phyloP scores from a whole-genome alignment of 2,797 vertebrate species.

The Neoniphon sammara region DNA sequence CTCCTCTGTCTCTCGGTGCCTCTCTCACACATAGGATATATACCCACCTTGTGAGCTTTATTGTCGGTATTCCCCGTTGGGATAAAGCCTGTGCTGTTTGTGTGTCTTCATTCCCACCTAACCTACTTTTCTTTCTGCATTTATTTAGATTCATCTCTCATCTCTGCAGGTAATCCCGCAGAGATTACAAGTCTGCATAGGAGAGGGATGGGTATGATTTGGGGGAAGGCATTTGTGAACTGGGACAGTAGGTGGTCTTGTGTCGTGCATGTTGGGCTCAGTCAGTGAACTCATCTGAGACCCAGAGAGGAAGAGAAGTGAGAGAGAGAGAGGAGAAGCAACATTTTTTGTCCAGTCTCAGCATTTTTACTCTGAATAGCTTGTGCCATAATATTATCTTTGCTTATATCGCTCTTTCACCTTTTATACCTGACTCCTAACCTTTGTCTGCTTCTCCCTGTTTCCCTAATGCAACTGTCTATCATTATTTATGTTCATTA shows the following conservation, averaged over 20 bases:
- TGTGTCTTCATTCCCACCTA: slow-evolving; percentile 21
- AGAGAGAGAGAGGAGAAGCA: neutral
- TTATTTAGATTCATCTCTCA: slow-evolving; percentile 35
- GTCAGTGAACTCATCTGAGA: slow-evolving; percentile 9
- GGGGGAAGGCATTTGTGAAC: slow-evolving; percentile 4
- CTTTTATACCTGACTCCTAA: neutral
- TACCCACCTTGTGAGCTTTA: neutral
- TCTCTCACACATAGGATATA: slow-evolving; percentile 29
- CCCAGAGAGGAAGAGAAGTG: neutral
- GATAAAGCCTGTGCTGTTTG: slow-evolving; percentile 30
- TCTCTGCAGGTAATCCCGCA: slow-evolving; percentile 39
- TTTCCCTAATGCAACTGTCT: neutral
- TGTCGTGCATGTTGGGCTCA: slow-evolving; percentile 9
- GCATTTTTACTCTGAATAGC: slow-evolving; percentile 17
- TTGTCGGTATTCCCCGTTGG: slow-evolving; percentile 30
- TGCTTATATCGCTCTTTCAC: neutral
- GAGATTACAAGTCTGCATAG: slow-evolving; percentile 16
- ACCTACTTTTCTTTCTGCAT: slow-evolving; percentile 45
- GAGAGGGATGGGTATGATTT: slow-evolving; percentile 23
- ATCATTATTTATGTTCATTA: neutral
- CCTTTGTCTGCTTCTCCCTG: neutral
- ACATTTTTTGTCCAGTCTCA: neutral
- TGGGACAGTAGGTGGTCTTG: neutral
- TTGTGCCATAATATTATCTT: neutral
- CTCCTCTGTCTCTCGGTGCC: slow-evolving; percentile 25